These are phyloP conservation scores for Gastracanthus pulcherrimus DNA, from an alignment of 2,888 invertebrate species.

Conservation along the genomic window DNA sequence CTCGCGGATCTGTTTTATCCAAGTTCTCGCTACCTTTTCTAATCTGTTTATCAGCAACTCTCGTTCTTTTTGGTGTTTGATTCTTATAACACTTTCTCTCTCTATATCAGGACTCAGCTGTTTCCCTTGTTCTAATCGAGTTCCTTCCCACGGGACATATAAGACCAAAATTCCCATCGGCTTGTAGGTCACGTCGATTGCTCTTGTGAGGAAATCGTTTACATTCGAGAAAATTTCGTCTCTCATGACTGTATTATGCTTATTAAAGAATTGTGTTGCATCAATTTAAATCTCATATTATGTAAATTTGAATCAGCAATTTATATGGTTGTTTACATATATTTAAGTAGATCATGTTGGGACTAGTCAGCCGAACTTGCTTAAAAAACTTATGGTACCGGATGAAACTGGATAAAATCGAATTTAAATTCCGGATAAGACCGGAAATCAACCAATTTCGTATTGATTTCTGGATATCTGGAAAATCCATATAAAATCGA, in stretches of 20 bases:
- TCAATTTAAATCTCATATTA: too few species aligned
- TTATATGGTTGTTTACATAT: too few species aligned
- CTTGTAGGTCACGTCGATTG: slow-evolving; percentile 79
- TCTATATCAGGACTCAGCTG: slow-evolving; percentile 10
- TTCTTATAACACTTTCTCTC: neutral
- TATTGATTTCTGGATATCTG: too few species aligned
- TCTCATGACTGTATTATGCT: slow-evolving; percentile 63
- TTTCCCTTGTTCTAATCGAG: neutral
- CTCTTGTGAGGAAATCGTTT: slow-evolving; percentile 78
- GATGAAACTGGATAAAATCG: too few species aligned
- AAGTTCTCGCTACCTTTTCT: slow-evolving; percentile 74
- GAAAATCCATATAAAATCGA: too few species aligned
- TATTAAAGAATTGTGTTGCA: neutral
- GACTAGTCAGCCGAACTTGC: too few species aligned
- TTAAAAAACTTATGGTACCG: too few species aligned
- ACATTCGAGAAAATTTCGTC: slow-evolving; percentile 79
- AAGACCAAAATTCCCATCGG: slow-evolving; percentile 79
- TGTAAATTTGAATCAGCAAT: too few species aligned
- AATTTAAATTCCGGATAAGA: too few species aligned
- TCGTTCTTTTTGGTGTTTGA: slow-evolving; percentile 32
- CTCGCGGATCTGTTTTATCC: slow-evolving; percentile 80
- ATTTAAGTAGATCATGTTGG: too few species aligned
- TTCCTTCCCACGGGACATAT: slow-evolving; percentile 79
- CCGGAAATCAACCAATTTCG: too few species aligned
- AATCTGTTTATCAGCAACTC: slow-evolving; percentile 65